Evolutionary conservation across 37 sponge, comb jelly and placozoan genomes (phyloP), one percentile per base, ranked within the genome.

Genomic region (Oopsacas minuta): DNA sequence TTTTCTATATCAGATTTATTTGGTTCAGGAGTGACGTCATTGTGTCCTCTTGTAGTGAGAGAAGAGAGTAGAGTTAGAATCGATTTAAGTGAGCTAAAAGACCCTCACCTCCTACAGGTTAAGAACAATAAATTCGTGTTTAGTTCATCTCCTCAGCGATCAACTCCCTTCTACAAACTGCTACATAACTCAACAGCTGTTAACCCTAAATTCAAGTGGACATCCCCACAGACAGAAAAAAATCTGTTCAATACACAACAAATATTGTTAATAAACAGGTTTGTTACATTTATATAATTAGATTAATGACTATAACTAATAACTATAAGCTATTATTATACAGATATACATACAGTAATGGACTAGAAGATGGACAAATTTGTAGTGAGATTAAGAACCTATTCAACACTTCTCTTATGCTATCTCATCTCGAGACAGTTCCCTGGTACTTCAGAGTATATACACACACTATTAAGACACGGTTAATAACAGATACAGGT

Each of bases 361-460:
- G 94, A 10, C 91, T 90, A 23, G 96, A 91, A 51, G 88, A 89
- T 86, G 92, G 96, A 37, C 89, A 91, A 36, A 81, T 95, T 0
- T 39, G 49, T 35, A 88, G 87, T 23, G 85, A 87, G 85, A 53
- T 95, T 25, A 36, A 53, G 34, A 95, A 95, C 85, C 52, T 39
- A 42, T n/a, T 36, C 7, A 83, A 86, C 52, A 37, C 37, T 17
- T 52, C 46, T 35, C 32, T 32, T 20, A 5, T 75, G 0, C 23
- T 52, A 3, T 20, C 30, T 34, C 88, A 89, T 37, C 87, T 95
- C 83, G 88, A 92, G 82, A 91, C 91, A 85, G 87, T 97, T 20
- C 99, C 99, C 1, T 97, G 99, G 99, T 97, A 88, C 86, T 88
- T 91, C 46, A 86, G 99, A 15, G 42, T 94, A 36, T 93, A 86